Conservation (phyloP, 1,140 invertebrate genomes). For the Drosophila nikananu region DNA sequence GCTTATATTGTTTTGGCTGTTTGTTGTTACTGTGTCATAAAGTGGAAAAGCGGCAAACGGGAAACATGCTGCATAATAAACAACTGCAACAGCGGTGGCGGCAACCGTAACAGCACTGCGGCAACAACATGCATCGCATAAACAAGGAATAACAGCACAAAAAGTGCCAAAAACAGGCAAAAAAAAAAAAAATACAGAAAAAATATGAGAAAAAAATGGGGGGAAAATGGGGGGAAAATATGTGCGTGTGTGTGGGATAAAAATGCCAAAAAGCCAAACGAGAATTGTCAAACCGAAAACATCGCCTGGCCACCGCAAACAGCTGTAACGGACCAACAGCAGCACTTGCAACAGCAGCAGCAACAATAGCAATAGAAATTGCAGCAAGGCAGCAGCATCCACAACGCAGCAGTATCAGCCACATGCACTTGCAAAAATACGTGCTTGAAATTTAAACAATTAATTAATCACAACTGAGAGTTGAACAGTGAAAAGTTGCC, state of each 20-base stretch:
- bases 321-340: conserved; percentile 67
- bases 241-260: conserved; percentile 34
- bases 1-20: conserved; percentile 64
- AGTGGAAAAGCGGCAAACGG: conserved; percentile 37
- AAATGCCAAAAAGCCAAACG: conserved; percentile 74
- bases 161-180: conserved; percentile 31
- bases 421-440: background rate
- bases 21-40: conserved; percentile 63
- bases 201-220: background rate
- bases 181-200: background rate
- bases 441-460: no score
- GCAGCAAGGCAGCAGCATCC: conserved; percentile 11
- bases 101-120: conserved; percentile 39
- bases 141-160: conserved; percentile 34
- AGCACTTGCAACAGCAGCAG: conserved; percentile 15
- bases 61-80: conserved; percentile 76
- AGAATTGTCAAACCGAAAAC: conserved; percentile 76
- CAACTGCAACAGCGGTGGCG: conserved; percentile 45
- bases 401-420: conserved; percentile 8
- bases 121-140: conserved; percentile 29
- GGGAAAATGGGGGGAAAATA: background rate
- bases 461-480: no score
- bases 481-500: background rate
- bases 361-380: conserved; percentile 19
- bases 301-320: conserved; percentile 73